These are phyloP conservation scores for Ciconia maguari DNA, from an alignment of 2,113 vertebrate genomes.

Conservation along the genomic window DNA sequence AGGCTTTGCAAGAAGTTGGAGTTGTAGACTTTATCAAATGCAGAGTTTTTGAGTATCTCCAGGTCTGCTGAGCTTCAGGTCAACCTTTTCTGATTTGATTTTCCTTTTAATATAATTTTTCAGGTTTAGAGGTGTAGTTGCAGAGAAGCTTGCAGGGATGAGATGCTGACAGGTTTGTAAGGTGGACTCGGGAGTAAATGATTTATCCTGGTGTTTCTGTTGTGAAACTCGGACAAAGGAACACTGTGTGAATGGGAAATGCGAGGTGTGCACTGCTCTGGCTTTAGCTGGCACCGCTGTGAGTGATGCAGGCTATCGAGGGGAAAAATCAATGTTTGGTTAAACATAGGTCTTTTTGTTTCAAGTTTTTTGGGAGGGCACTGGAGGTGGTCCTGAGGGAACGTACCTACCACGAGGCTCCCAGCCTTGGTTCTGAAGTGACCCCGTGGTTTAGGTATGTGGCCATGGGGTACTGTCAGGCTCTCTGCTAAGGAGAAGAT, in stretches of 20 bases:
- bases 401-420: accelerated
- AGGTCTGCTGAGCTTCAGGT: neutral
- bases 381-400: neutral
- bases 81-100: neutral
- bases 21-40: neutral
- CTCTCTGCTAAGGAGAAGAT: neutral
- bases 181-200: neutral
- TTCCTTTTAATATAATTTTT: neutral
- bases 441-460: accelerated
- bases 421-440: neutral
- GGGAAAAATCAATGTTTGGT: neutral
- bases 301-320: neutral
- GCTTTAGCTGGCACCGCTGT: accelerated
- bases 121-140: neutral
- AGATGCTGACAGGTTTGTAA: neutral
- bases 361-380: neutral
- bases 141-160: neutral
- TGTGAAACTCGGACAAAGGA: neutral
- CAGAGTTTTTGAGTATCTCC: neutral
- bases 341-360: neutral
- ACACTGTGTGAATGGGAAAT: neutral
- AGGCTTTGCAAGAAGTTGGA: neutral
- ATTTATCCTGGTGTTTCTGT: neutral
- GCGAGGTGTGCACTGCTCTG: accelerated
- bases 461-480: neutral